Conservation (phyloP, 2,113 vertebrate genomes). For the Psephotus haematonotus region DNA sequence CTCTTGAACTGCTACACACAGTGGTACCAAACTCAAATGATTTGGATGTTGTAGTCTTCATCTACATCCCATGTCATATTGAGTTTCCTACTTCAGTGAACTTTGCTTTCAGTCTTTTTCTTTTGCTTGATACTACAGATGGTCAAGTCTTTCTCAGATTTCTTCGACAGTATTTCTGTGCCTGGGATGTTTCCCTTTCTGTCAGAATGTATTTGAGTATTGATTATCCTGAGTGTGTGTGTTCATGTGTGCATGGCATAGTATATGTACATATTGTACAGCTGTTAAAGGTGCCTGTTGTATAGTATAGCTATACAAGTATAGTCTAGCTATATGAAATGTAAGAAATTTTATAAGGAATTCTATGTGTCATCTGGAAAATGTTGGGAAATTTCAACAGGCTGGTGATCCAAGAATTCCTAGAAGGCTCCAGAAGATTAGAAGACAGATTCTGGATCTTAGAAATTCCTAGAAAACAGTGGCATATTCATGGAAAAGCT, state of each 20-base stretch:
- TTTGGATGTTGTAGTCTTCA: background rate
- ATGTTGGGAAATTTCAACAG: background rate
- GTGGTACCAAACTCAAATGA: background rate
- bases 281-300: background rate
- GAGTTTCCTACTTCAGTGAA: background rate
- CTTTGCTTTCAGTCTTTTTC: background rate
- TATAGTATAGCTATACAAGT: background rate
- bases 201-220: background rate
- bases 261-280: rapidly evolving
- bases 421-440: background rate
- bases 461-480: background rate
- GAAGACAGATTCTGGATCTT: background rate
- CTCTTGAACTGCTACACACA: background rate
- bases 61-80: background rate
- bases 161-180: background rate
- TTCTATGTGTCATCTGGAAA: background rate
- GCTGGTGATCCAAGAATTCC: background rate
- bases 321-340: background rate
- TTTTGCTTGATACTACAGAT: background rate
- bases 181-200: rapidly evolving
- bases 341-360: background rate
- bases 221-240: background rate
- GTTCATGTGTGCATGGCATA: too few species aligned
- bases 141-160: background rate
- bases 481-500: background rate